Evolutionary conservation across 2,113 vertebrate species (phyloP), one percentile per base, ranked within the genome.

Genomic region (Myrmophylax atrothorax): DNA sequence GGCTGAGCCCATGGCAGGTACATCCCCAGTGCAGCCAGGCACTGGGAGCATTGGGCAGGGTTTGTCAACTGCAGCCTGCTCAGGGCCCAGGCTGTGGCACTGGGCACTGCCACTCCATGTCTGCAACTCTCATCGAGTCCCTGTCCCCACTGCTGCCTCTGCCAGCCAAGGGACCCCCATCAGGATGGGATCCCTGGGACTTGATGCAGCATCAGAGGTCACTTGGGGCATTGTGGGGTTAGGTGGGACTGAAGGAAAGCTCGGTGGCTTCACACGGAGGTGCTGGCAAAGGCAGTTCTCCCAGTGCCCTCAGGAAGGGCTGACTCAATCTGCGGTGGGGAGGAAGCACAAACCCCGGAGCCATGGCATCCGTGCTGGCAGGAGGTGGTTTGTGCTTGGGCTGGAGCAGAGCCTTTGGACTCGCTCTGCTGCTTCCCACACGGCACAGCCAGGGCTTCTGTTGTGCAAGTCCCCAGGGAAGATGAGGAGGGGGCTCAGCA

Each of bases 271-370:
- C 1, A 0, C 2, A 0, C 7, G 0, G 70, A 55, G 68, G 42
- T 5, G 1, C 52, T 60, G 25, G 35, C 4, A 19, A 86, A 22
- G 60, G 60, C 52, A 20, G 17, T 46, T 40, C 63, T 60, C 2
- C 4, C 42, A 3, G 42, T 0, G 24, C 8, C 28, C 82, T 12
- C 38, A 6, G 60, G 75, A 91, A 89, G 91, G 86, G 87, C 91
- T 94, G 94, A 84, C 77, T 75, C 91, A 47, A 4, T 4, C 5
- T 4, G 0, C 0, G 8, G 46, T 18, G 91, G 79, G 79, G 73
- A 96, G 91, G 94, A 94, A 95, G 77, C 80, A 6, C 29, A 59
- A 63, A 70, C 18, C 92, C 84, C 46, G 46, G 87, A 83, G 78
- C 93, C 38, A 0, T 80, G 8, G 94, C 76, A 90, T 81, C 85